Conservation (phyloP, 1,140 invertebrate species). For the Drosophila repletoides region DNA sequence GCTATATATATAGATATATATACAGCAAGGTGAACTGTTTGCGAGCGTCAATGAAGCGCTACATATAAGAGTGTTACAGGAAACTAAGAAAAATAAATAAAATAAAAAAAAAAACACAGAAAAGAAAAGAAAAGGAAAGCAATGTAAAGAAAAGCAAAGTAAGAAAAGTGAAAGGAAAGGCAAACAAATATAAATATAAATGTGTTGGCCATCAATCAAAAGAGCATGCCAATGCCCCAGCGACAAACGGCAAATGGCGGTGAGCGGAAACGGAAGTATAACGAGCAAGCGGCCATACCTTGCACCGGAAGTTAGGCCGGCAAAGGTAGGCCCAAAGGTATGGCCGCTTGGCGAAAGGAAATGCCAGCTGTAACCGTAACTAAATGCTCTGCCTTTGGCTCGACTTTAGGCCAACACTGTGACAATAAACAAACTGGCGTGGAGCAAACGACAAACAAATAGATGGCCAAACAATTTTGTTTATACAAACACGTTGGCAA, state of each 20-base stretch:
- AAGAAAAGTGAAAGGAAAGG: slow-evolving; percentile 25
- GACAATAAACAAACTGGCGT: slow-evolving; percentile 69
- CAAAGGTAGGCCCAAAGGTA: slow-evolving; percentile 52
- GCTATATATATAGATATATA: slow-evolving; percentile 66
- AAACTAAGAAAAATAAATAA: not conserved
- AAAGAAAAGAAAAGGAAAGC: not conserved
- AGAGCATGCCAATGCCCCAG: slow-evolving; percentile 45
- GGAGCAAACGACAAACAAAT: slow-evolving; percentile 67
- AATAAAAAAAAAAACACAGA: not conserved
- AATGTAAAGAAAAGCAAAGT: not conserved
- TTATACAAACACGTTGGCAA: slow-evolving; percentile 75
- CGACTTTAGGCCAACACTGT: slow-evolving; percentile 4
- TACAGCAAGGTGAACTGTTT: slow-evolving; percentile 55
- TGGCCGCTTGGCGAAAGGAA: slow-evolving; percentile 54
- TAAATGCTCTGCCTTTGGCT: slow-evolving; percentile 41
- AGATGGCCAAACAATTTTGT: slow-evolving; percentile 70
- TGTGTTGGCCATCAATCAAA: slow-evolving; percentile 67
- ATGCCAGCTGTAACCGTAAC: slow-evolving; percentile 39
- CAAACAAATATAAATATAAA: slow-evolving; percentile 52
- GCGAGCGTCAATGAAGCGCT: slow-evolving; percentile 50
- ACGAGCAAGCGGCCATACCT: slow-evolving; percentile 18
- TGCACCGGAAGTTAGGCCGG: slow-evolving; percentile 39
- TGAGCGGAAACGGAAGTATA: slow-evolving; percentile 55
- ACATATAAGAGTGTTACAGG: slow-evolving; percentile 5
- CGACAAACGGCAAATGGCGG: slow-evolving; percentile 8